phyloP scores from a whole-genome alignment of 2,797 vertebrate genomes.

The Molossus molossus region DNA sequence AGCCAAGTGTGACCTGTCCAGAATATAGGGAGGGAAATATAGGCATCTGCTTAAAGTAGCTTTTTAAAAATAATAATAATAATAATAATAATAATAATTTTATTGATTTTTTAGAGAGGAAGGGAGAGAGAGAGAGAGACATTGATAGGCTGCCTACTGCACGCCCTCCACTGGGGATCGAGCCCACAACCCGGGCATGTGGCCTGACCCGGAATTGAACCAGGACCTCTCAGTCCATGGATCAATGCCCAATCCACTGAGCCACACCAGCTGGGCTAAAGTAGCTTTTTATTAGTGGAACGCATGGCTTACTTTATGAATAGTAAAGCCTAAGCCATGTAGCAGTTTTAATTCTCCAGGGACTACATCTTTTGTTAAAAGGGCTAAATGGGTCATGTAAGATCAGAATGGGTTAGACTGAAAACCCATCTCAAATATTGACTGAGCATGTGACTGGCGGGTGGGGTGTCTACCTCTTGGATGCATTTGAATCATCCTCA shows the following conservation, averaged over 20 bases:
- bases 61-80: too few relatives aligned
- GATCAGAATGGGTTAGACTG: conserved; percentile 32
- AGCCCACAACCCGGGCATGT: too few relatives aligned
- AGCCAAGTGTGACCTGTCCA: background rate
- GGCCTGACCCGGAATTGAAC: too few relatives aligned
- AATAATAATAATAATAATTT: too few relatives aligned
- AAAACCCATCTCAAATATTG: conserved; percentile 29
- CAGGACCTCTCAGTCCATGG: too few relatives aligned
- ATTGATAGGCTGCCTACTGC: too few relatives aligned
- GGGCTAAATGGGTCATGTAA: background rate
- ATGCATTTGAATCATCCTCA: background rate
- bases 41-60: background rate
- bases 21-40: background rate
- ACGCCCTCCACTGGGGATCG: too few relatives aligned
- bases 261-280: too few relatives aligned
- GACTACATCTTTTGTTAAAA: conserved; percentile 8
- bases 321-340: conserved; percentile 30
- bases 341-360: conserved; percentile 39
- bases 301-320: background rate
- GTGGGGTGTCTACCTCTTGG: background rate
- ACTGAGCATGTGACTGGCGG: background rate
- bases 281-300: conserved; percentile 30
- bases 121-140: too few relatives aligned
- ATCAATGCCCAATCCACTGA: too few relatives aligned
- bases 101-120: too few relatives aligned